These are phyloP conservation scores for Rhinolophus ferrumequinum DNA, from an alignment of 2,113 vertebrate genomes.

Conservation along the genomic window DNA sequence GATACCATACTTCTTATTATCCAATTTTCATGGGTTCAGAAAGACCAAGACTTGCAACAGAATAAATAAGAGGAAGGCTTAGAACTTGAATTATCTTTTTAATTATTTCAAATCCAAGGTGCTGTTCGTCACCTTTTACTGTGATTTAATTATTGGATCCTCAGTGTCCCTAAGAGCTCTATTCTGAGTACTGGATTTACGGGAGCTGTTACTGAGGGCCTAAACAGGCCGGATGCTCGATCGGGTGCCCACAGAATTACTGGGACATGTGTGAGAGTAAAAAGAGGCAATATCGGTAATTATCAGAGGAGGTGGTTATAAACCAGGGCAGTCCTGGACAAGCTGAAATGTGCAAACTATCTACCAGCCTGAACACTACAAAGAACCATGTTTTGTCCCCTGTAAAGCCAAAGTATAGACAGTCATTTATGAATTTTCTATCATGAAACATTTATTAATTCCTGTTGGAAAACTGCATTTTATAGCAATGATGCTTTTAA, in stretches of 20 bases:
- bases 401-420: background rate
- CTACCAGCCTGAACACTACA: background rate
- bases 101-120: background rate
- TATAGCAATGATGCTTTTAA: background rate
- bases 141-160: background rate
- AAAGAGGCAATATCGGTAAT: background rate
- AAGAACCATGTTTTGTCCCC: background rate
- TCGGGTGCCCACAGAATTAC: background rate
- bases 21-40: background rate
- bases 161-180: background rate
- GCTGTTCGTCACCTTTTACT: background rate
- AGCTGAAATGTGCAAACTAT: background rate
- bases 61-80: background rate
- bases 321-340: background rate
- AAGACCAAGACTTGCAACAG: background rate
- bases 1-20: background rate
- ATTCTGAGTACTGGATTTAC: background rate
- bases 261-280: background rate
- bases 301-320: background rate
- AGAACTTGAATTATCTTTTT: background rate
- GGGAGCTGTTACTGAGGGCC: background rate
- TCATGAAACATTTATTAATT: slow-evolving; percentile 23
- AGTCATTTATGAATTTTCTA: background rate
- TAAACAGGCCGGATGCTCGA: background rate
- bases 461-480: background rate